A percentile compares a stretch with the other conserved stretches of the same genome.
Conservation (phyloP, 2,888 invertebrate genomes). For the Nymphalis polychloros region DNA sequence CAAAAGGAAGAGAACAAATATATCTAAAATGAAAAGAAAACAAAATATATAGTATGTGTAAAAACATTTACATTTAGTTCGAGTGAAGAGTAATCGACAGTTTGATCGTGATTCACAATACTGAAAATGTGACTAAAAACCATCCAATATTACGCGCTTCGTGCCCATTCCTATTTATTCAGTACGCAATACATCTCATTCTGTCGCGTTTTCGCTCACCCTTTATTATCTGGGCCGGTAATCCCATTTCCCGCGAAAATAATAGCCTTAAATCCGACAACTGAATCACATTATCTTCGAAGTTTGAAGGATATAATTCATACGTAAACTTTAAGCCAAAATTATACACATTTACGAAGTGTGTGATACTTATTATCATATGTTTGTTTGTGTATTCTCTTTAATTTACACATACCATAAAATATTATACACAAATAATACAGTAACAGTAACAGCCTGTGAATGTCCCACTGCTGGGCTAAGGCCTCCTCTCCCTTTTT, state of each 20-base stretch:
- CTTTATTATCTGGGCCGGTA: constrained; percentile 28
- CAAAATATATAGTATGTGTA: background rate
- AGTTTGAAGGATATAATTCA: constrained; percentile 22
- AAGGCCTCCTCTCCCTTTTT: no score
- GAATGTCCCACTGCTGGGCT: no score
- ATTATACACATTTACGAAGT: constrained; percentile 25
- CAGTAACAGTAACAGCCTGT: no score
- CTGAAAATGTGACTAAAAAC: constrained; percentile 1
- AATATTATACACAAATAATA: no score
- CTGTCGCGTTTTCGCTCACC: constrained; percentile 21
- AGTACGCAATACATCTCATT: constrained; percentile 31
- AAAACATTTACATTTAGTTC: background rate
- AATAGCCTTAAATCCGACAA: constrained; percentile 17
- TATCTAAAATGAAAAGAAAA: no score
- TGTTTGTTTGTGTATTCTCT: no score
- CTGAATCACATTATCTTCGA: constrained; percentile 24
- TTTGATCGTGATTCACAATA: background rate
- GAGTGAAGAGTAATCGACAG: background rate
- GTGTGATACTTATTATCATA: constrained; percentile 13
- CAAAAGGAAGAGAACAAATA: no score
- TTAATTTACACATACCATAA: no score
- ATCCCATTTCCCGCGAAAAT: constrained; percentile 26
- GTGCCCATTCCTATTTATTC: constrained; percentile 26
- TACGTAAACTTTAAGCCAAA: constrained; percentile 12
- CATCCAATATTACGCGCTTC: background rate